Base-by-base conservation (phyloP, 2,888 invertebrate species). In the Meganola albula region DNA sequence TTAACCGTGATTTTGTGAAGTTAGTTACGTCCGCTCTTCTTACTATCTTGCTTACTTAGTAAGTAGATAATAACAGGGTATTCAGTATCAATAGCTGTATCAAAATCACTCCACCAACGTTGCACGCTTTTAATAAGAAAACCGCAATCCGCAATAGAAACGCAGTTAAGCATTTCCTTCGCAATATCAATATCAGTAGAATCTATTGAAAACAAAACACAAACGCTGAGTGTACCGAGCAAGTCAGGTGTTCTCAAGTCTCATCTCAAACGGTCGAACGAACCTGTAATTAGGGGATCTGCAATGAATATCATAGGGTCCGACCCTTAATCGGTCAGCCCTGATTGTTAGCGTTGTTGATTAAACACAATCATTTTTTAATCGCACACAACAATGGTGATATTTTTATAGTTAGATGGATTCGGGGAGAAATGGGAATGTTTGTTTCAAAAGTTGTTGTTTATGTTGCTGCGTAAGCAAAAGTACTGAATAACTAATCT, bases 241-340 rank as follows among this genome's bases (percentile, higher is more conserved):
- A 75, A 80, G 71, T 82, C 78, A 79, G 79, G 78, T 82, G 80
- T 69, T 48, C 52, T 68, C n/a, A n/a, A n/a, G n/a, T n/a, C 69
- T 69, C 64, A 74, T 78, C 67, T 68, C 59, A 30, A 44, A 67
- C 53, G 77, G 71, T 66, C 68, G 75, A 77, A 60, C 61, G 64
- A 50, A 61, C 52, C 55, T 51, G 69, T 76, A 80, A 83, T 80
- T 83, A 80, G 75, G 79, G 76, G 77, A 66, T 74, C 63, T 60
- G 49, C 52, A 82, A 83, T 82, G 74, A 79, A 77, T 76, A 82
- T 82, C 78, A 74, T 49, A 75, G 82, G 83, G 69, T 59, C 61
- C 65, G 63, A 60, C 78, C 78, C 77, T 63, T 59, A 31, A 27
- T 31, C 42, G 54, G 53, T 31, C 49, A 52, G 47, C 53, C 49